Conservation (phyloP, 92 coral and sea anemone genomes). For the Paragorgia papillata region DNA sequence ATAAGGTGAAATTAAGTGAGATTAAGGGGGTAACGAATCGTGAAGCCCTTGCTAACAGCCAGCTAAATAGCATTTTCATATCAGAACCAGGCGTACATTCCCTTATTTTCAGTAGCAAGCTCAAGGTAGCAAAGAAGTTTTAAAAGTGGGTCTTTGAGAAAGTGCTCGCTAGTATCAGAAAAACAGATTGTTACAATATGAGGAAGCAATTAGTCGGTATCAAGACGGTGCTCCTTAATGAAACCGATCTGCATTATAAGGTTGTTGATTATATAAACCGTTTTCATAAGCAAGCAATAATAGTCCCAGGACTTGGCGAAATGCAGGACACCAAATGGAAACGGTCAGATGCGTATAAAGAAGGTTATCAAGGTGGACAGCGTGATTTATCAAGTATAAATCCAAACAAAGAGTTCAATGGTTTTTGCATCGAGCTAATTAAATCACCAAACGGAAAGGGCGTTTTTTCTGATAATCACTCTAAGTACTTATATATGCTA, state of each 20-base stretch:
- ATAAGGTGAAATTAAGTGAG: no score
- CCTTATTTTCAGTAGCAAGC: no score
- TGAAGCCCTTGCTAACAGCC: no score
- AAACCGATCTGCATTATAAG: slow-evolving; percentile 3
- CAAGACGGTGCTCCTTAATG: neutral
- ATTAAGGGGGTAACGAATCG: no score
- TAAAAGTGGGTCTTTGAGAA: no score
- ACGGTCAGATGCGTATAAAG: neutral
- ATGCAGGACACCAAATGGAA: neutral
- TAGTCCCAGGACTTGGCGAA: slow-evolving; percentile 19
- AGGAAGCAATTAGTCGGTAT: neutral
- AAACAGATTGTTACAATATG: neutral
- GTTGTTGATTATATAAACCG: slow-evolving; percentile 4
- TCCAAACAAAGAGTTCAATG: neutral
- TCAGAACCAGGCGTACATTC: no score
- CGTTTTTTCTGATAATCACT: neutral
- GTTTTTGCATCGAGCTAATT: neutral
- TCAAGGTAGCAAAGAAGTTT: no score
- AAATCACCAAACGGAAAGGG: neutral
- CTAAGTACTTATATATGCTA: neutral
- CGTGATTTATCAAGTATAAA: slow-evolving; percentile 31
- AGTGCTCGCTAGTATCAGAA: neutral
- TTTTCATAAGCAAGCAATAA: neutral
- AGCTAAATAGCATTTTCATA: no score
- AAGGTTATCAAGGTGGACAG: slow-evolving; percentile 25